A percentile compares a stretch with the other conserved stretches of the same genome.
These are phyloP conservation scores for Poecilobothrus nobilitatus DNA, from an alignment of 2,888 invertebrate species.

Conservation along the genomic window DNA sequence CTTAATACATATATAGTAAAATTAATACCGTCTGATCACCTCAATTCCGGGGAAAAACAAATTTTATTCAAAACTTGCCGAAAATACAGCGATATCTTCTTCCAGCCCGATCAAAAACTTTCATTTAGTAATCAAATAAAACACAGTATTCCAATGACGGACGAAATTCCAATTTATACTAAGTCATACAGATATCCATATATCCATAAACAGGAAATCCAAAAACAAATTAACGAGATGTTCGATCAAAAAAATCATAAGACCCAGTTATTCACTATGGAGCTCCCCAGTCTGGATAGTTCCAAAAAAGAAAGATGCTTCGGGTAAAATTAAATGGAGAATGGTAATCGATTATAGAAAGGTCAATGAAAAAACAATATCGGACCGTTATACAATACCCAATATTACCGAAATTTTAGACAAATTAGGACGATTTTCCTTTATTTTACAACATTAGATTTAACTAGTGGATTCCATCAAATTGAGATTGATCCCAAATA, in stretches of 20 bases:
- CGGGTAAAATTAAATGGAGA: neutral
- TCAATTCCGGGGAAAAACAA: no score
- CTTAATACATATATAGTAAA: no score
- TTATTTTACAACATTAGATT: no score
- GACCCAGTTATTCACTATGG: constrained; percentile 11
- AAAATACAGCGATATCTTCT: no score
- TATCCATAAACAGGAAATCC: constrained; percentile 10
- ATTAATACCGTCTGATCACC: no score
- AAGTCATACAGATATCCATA: constrained; percentile 12
- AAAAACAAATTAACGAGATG: constrained; percentile 11
- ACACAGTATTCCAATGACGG: neutral
- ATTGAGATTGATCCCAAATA: no score
- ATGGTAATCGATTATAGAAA: neutral
- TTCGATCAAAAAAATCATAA: constrained; percentile 12
- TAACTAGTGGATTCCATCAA: no score
- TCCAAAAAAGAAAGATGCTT: constrained; percentile 9
- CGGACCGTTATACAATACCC: neutral
- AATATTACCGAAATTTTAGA: neutral
- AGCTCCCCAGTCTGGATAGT: constrained; percentile 14
- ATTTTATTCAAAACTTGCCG: no score
- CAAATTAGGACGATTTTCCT: neutral
- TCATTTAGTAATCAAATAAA: constrained; percentile 9
- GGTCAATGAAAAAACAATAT: neutral
- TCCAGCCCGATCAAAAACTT: no score
- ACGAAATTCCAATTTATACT: constrained; percentile 11